Percentiles rank a stretch among this genome's conserved stretches.
Conservation (phyloP, 2,113 vertebrate genomes). For the Lamprologus tigripictilis region DNA sequence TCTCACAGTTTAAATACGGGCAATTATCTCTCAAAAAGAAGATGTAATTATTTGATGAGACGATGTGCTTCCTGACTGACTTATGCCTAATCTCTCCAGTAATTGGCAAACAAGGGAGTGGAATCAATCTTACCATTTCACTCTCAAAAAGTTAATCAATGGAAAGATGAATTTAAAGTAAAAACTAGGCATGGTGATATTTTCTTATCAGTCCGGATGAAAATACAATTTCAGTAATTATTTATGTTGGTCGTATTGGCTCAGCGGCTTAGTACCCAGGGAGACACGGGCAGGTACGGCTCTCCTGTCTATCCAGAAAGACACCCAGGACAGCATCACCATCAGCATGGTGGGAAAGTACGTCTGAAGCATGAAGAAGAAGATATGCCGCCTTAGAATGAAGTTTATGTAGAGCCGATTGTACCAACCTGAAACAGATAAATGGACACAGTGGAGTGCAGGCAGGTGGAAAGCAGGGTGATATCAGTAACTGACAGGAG, state of each 20-base stretch:
- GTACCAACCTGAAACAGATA: constrained; percentile 79
- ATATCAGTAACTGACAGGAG: neutral
- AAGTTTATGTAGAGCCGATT: constrained; percentile 92
- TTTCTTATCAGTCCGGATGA: neutral
- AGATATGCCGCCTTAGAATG: constrained; percentile 85
- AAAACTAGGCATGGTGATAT: neutral
- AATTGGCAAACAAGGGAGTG: neutral
- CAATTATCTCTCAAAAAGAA: neutral
- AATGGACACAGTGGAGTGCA: neutral
- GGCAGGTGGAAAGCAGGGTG: neutral
- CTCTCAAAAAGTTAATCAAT: neutral
- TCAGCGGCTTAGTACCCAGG: constrained; percentile 61
- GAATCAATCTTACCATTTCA: neutral
- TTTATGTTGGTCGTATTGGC: neutral
- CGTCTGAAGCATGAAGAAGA: constrained; percentile 93
- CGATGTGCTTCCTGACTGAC: neutral
- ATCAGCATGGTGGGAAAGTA: constrained; percentile 92
- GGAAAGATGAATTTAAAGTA: neutral
- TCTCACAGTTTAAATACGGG: neutral
- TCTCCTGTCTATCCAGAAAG: constrained; percentile 90
- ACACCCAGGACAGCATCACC: constrained; percentile 93
- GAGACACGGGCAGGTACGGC: constrained; percentile 88
- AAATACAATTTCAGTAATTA: neutral
- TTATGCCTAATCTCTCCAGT: neutral
- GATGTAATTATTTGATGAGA: neutral